Base-by-base conservation (phyloP, 2,113 vertebrate genomes). In the Eudorcas thomsonii region DNA sequence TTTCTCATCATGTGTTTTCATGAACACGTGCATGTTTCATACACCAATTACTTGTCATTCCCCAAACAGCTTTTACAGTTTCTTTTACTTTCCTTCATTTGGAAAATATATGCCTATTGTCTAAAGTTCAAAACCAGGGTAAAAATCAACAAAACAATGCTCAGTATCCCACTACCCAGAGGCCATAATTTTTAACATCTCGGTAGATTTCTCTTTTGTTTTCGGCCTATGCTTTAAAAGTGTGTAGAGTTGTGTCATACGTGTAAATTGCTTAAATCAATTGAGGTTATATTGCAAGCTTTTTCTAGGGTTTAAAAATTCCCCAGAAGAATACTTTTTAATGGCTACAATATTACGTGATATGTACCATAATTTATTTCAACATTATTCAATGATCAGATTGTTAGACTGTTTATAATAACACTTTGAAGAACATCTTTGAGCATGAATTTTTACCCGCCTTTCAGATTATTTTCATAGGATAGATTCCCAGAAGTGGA, bases 401-500 rank as follows among this genome's bases (percentile, higher is more conserved):
- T 52, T 80, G 57, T 86, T 93, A 59, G 91, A 48, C 45, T 96
- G 39, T 97, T 97, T 91, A 91, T 92, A 88, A 95, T 62, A 93
- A 91, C 60, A 80, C 83, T 91, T 97, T 81, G 83, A 98, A 96
- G 97, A 81, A 48, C 67, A 83, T 97, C 96, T 96, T 94, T 94
- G 93, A 88, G 71, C 83, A 84, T 94, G 97, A 96, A 97, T 97
- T 93, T 98, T 97, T 94, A 91, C 91, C 71, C 67, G 26, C n/a
- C 39, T 98, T 96, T 98, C 93, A 88, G 96, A 93, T 94, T 96
- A 94, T 96, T 97, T 98, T 98, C 96, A 84, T 36, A 97, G 96
- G 88, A 64, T 39, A 96, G 91, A 98, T 97, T 98, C 97, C 97
- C 96, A 98, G 96, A 98, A 98, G 97, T 96, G 78, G 94, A 97